Evolutionary conservation across 1,140 invertebrate species (phyloP).

Genomic region (Rhizoglyphus robini): DNA sequence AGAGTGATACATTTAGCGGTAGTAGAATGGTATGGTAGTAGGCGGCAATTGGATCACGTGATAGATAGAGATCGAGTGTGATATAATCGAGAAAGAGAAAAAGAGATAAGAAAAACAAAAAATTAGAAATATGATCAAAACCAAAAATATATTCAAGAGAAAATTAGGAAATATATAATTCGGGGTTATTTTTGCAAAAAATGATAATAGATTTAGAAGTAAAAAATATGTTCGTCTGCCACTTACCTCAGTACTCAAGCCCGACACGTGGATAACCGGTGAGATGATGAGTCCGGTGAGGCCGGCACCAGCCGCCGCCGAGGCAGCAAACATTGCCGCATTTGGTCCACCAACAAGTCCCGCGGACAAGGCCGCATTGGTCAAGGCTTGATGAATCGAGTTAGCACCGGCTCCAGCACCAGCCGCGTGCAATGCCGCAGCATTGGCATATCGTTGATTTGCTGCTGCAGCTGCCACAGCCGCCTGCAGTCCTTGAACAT

Average conservation of each 20-base stretch:
- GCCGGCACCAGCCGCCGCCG: not conserved
- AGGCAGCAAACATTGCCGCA: conserved; percentile 11
- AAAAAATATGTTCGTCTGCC: conserved; percentile 5
- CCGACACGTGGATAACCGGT: conserved; percentile 3
- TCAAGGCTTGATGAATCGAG: not conserved
- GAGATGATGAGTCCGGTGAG: not conserved
- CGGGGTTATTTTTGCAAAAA: not conserved
- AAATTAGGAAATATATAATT: conserved; percentile 7
- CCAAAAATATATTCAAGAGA: too few relatives aligned
- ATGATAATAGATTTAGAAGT: conserved; percentile 1
- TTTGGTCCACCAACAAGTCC: not conserved
- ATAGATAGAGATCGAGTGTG: conserved; percentile 5
- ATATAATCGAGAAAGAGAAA: conserved; percentile 11
- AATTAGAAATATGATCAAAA: conserved; percentile 22
- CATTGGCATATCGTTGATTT: too few relatives aligned
- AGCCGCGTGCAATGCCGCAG: too few relatives aligned
- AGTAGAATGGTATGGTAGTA: not conserved
- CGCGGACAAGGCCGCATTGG: not conserved
- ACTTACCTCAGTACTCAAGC: conserved; percentile 7
- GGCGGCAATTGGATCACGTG: not conserved
- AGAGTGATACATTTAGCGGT: too few relatives aligned
- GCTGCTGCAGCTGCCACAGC: not conserved
- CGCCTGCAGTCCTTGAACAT: not conserved
- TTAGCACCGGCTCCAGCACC: not conserved
- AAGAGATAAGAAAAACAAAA: conserved; percentile 13